Conservation (phyloP, 2,888 invertebrate genomes). For the Trachelus tabidus region DNA sequence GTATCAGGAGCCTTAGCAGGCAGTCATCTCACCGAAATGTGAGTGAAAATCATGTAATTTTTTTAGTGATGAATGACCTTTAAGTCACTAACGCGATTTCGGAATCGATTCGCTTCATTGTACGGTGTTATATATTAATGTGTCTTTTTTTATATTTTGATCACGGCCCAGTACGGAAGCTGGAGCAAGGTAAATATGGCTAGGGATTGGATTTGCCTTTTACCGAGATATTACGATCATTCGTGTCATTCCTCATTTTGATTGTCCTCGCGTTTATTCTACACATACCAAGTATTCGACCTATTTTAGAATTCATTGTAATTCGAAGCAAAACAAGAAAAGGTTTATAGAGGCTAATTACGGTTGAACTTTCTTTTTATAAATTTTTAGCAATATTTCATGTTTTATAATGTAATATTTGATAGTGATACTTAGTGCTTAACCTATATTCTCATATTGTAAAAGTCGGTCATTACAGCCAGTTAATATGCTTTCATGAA, state of each 20-base stretch:
- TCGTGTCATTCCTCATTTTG: neutral
- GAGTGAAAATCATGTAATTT: slow-evolving; percentile 57
- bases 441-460: neutral
- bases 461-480: neutral
- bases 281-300: neutral
- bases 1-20: slow-evolving; percentile 62
- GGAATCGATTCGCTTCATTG: slow-evolving; percentile 9
- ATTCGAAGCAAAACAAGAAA: neutral
- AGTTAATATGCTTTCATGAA: neutral
- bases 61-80: slow-evolving; percentile 50
- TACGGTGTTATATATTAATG: slow-evolving; percentile 20
- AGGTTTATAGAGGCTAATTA: neutral
- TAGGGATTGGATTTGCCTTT: neutral
- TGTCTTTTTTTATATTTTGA: slow-evolving; percentile 46
- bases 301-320: neutral
- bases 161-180: slow-evolving; percentile 56
- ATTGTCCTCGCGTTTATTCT: neutral
- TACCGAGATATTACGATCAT: neutral
- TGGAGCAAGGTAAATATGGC: slow-evolving; percentile 61
- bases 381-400: neutral
- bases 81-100: slow-evolving; percentile 29
- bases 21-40: slow-evolving; percentile 64
- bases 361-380: neutral
- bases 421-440: neutral
- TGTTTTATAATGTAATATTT: neutral